Evolutionary conservation across 2,888 invertebrate genomes (phyloP), one percentile per base, ranked within the genome.

Genomic region (Cryptosula pallasiana): DNA sequence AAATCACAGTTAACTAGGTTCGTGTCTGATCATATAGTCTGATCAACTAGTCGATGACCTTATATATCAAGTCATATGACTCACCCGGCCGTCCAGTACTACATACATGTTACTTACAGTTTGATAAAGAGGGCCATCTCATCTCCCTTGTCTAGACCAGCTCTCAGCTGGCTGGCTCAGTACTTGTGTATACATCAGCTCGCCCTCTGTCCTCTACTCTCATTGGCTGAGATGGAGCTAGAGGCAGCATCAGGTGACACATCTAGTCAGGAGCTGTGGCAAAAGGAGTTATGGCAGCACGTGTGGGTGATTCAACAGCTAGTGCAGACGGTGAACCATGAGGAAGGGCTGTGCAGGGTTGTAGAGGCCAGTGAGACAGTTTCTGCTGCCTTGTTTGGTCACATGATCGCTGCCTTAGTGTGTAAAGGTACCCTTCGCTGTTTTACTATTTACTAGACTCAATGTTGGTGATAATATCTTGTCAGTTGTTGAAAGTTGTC

Each of bases 371-470:
- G 29, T 32, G 32, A 63, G 32, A 63, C 63, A 27, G 63, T 34
- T 27, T n/a, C 63, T 29, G 29, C 63, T 9, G 13, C 2, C 5
- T 63, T 63, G 63, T 63, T 63, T n/a, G 63, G 63, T 63, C 29
- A 34, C 16, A 5, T 63, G 2, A 63, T 63, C 29, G 63, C 63
- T 29, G 27, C 63, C n/a, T 9, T 63, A 27, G 63, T 63, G 5
- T 63, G 63, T 32, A 63, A 32, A 63, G 63, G 63, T 63, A 63
- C 45, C n/a, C n/a, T n/a, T n/a, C n/a, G n/a, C n/a, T n/a, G n/a
- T n/a, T n/a, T n/a, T n/a, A n/a, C n/a, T n/a, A n/a, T n/a, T n/a
- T n/a, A n/a, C n/a, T n/a, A n/a, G n/a, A n/a, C n/a, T n/a, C n/a
- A n/a, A n/a, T n/a, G n/a, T n/a, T n/a, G n/a, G n/a, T n/a, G n/a